These are phyloP conservation scores for Nyleta sp. DNA, from an alignment of 2,888 invertebrate genomes.

Conservation along the genomic window DNA sequence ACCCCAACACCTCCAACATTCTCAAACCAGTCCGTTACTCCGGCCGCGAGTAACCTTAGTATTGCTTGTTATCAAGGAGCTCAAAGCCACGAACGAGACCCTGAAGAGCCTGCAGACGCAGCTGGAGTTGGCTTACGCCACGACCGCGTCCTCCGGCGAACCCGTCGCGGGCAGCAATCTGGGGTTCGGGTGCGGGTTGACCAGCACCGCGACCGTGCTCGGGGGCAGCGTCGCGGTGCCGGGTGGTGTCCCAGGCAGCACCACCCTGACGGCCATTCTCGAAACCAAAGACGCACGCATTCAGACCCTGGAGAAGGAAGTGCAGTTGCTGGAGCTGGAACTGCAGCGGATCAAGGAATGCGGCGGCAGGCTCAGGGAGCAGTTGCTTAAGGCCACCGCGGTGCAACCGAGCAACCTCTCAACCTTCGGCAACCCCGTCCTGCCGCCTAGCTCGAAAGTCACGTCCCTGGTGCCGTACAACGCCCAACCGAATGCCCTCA, in stretches of 20 bases:
- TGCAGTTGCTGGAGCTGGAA: slow-evolving; percentile 91
- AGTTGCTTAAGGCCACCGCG: slow-evolving; percentile 76
- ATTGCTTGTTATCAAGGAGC: slow-evolving; percentile 86
- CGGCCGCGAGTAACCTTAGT: slow-evolving; percentile 75
- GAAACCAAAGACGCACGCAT: slow-evolving; percentile 95
- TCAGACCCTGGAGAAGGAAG: slow-evolving; percentile 93
- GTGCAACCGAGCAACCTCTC: slow-evolving; percentile 73
- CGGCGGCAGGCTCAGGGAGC: slow-evolving; percentile 79
- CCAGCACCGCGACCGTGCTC: slow-evolving; percentile 72
- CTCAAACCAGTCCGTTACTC: slow-evolving; percentile 56
- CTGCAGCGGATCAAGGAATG: slow-evolving; percentile 85
- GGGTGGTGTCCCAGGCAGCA: slow-evolving; percentile 84
- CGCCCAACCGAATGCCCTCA: slow-evolving; percentile 72
- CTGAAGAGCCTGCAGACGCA: slow-evolving; percentile 92
- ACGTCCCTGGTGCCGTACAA: too few species aligned
- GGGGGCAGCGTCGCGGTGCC: slow-evolving; percentile 81
- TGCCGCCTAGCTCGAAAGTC: too few species aligned
- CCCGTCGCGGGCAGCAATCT: slow-evolving; percentile 75
- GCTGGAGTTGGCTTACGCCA: slow-evolving; percentile 88
- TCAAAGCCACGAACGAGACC: slow-evolving; percentile 92
- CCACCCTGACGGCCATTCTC: slow-evolving; percentile 90
- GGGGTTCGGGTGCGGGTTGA: slow-evolving; percentile 70
- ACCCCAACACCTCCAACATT: slow-evolving; percentile 22
- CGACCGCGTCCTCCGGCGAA: slow-evolving; percentile 83
- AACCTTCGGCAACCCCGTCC: neutral